Percentiles rank a stretch among this genome's conserved stretches.
phyloP scores from a whole-genome alignment of 2,797 vertebrate species.

The Sebastes kiyomatsui region DNA sequence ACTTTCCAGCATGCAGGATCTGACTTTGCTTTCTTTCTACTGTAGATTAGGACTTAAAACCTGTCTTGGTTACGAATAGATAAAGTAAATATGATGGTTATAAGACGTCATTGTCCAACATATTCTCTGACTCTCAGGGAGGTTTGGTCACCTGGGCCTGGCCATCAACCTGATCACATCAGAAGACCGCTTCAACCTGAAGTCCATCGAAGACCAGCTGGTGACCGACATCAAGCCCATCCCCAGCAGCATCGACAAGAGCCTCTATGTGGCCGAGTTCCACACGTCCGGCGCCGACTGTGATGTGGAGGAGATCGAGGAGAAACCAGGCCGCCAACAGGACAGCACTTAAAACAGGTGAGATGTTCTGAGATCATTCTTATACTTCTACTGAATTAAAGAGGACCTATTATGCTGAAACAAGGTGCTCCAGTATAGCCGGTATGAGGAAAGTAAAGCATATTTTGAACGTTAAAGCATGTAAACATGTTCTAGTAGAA shows the following conservation, averaged over 20 bases:
- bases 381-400: neutral
- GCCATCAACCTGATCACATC: constrained; percentile 88
- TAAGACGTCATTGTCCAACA: neutral
- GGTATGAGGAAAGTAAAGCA: neutral
- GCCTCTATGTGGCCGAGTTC: constrained; percentile 86
- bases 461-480: neutral
- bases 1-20: neutral
- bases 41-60: neutral
- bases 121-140: constrained; percentile 67
- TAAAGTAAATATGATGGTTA: neutral
- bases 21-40: neutral
- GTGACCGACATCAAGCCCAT: constrained; percentile 88
- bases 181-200: constrained; percentile 87
- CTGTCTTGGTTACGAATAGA: neutral
- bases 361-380: neutral
- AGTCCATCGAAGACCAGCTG: constrained; percentile 86
- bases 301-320: constrained; percentile 73
- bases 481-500: neutral
- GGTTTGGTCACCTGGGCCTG: constrained; percentile 85
- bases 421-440: neutral
- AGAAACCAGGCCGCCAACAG: constrained; percentile 58
- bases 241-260: constrained; percentile 86
- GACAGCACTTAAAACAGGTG: constrained; percentile 69
- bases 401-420: neutral
- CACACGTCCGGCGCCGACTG: constrained; percentile 75